A percentile compares a stretch with the other conserved stretches of the same genome.
Evolutionary conservation across 2,113 vertebrate species (phyloP).

Genomic region (Eptatretus burgeri): DNA sequence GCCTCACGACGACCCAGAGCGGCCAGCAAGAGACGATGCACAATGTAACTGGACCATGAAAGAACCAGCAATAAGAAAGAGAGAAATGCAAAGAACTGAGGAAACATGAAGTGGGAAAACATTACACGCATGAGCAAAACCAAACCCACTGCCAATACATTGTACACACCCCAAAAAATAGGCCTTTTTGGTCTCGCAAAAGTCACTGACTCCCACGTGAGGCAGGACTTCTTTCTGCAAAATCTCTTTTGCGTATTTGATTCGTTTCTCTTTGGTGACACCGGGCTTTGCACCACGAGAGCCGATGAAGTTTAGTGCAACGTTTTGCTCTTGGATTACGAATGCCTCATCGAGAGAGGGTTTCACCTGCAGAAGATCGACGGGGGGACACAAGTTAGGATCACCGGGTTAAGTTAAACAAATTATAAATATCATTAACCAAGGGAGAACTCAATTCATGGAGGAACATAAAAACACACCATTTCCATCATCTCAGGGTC

Average conservation of each 20-base stretch:
- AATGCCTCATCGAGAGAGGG: slow-evolving; percentile 92
- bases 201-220: slow-evolving; percentile 87
- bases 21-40: slow-evolving; percentile 61
- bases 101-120: not conserved
- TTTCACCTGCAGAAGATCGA: slow-evolving; percentile 32
- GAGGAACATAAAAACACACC: slow-evolving; percentile 21
- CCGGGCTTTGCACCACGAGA: slow-evolving; percentile 94
- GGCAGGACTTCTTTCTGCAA: slow-evolving; percentile 94
- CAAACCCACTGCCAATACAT: no score
- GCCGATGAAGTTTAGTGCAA: slow-evolving; percentile 84
- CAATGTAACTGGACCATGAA: slow-evolving; percentile 51
- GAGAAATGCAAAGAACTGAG: not conserved
- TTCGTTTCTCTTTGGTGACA: slow-evolving; percentile 82
- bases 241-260: slow-evolving; percentile 92
- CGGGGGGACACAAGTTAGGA: not conserved
- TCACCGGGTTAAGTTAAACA: not conserved
- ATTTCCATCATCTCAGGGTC: slow-evolving; percentile 99
- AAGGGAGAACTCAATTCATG: not conserved
- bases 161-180: slow-evolving; percentile 62
- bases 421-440: not conserved
- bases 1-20: slow-evolving; percentile 72
- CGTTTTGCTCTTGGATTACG: slow-evolving; percentile 95
- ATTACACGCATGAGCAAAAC: not conserved
- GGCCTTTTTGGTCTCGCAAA: slow-evolving; percentile 96
- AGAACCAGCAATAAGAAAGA: slow-evolving; percentile 4